Percentiles rank a stretch among this genome's conserved stretches.
phyloP scores from a whole-genome alignment of 1,140 invertebrate species.

The Bombus breviceps region DNA sequence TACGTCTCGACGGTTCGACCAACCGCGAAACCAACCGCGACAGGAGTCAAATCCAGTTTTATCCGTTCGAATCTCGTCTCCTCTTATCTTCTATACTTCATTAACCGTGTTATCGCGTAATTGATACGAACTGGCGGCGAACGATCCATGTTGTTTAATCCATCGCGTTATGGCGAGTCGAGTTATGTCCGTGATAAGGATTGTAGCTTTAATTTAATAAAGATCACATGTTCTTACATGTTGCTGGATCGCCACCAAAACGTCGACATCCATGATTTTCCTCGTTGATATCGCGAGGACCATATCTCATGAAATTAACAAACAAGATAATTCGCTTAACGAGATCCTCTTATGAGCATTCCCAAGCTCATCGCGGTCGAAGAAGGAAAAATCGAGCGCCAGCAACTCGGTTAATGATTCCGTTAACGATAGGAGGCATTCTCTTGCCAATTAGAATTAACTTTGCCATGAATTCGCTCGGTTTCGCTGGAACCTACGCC shows the following conservation, averaged over 20 bases:
- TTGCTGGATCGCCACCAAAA: conserved; percentile 1
- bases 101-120: conserved; percentile 13
- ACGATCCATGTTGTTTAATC: background rate
- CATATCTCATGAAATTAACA: background rate
- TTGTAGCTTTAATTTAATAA: background rate
- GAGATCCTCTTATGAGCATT: background rate
- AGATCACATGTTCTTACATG: background rate
- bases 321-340: background rate
- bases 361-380: background rate
- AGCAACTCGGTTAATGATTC: conserved; percentile 41
- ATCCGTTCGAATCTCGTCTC: background rate
- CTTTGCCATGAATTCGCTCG: conserved; percentile 40
- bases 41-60: conserved; percentile 1
- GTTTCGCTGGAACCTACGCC: background rate
- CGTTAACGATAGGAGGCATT: conserved; percentile 46
- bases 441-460: conserved; percentile 61
- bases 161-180: background rate
- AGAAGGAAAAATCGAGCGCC: background rate
- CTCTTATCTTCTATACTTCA: conserved; percentile 3
- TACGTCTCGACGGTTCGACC: conserved; percentile 38
- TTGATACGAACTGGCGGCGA: conserved; percentile 19
- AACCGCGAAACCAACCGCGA: background rate
- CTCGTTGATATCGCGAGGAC: background rate
- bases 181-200: background rate
- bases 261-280: background rate